Base-by-base conservation (phyloP, 1,140 invertebrate species). In the Reticulitermes speratus region DNA sequence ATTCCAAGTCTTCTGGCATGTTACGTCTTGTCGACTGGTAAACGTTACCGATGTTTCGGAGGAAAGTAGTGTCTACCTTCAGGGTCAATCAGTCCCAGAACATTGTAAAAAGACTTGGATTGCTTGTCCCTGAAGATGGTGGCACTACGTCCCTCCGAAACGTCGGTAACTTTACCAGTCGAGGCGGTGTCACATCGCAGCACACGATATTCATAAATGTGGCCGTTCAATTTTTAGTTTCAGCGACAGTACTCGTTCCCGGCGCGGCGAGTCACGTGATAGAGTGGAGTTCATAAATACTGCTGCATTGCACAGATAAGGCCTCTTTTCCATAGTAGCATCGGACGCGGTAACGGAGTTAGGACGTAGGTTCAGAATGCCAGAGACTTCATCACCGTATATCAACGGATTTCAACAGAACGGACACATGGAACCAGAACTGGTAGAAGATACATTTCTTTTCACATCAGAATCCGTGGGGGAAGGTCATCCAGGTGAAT, bases 401-500 rank as follows among this genome's bases (percentile, higher is more conserved):
- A 94, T 94, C 91, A 96, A 96, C 92, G 95, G 95, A 91, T 95
- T 94, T 90, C 92, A 93, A 86, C 92, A 92, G 88, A 96, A 96
- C 91, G 96, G 96, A 88, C 94, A 96, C 91, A 92, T 92, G 90
- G 92, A 92, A 88, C 91, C 92, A 45, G 96, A 97, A 90, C 94
- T 96, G 90, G 95, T 95, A 89, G 95, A 97, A 91, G 96, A 96
- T 89, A 94, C 95, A 88, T 99, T 99, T 92, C 94, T 99, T 52
- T 99, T 99, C 92, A 99, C 98, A 83, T 99, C 98, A 44, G 99
- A 99, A 93, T 99, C 98, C 84, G 99, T 99, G 85, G 98, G 98
- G 89, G 99, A 99, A 93, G 98, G 98, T 89, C 98, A 99, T 93
- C 98, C 99, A 93, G 96, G 96, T 97, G 92, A 93, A 93, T 93